Conservation (phyloP, 2,113 vertebrate species). For the Indicator indicator region DNA sequence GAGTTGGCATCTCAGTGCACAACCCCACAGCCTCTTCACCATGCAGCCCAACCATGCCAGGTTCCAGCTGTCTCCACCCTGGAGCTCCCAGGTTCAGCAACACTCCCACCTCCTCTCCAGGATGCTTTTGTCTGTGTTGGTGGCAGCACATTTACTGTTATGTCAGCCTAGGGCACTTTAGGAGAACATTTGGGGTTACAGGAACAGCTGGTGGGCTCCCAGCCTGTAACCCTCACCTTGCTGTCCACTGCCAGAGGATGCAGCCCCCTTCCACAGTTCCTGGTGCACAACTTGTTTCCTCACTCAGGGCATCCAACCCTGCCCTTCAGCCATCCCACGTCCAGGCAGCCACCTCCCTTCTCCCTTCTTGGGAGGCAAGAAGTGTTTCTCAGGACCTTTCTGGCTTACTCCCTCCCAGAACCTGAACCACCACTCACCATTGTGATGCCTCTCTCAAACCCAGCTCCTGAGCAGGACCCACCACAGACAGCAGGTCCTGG, state of each 20-base stretch:
- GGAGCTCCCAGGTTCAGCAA: background rate
- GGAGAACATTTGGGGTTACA: background rate
- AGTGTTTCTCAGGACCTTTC: background rate
- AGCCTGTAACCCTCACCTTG: background rate
- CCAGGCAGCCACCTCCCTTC: background rate
- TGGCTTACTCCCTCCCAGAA: background rate
- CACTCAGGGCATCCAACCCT: background rate
- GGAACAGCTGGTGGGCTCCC: background rate
- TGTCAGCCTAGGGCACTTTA: background rate
- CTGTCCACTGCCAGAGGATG: background rate
- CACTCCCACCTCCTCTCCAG: background rate
- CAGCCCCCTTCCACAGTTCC: background rate
- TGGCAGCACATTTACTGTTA: background rate
- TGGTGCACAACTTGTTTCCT: background rate
- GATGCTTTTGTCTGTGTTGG: background rate
- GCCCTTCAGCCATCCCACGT: background rate
- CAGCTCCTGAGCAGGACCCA: background rate
- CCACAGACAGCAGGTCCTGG: background rate
- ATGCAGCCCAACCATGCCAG: background rate
- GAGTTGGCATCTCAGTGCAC: fast-evolving
- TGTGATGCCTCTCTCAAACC: background rate
- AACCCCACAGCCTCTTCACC: background rate
- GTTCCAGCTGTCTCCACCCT: background rate
- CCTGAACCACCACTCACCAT: background rate
- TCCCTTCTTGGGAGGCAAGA: background rate